Percentiles rank a stretch among this genome's conserved stretches.
Evolutionary conservation across 2,113 vertebrate species (phyloP).

Genomic region (Cyrtonyx montezumae): DNA sequence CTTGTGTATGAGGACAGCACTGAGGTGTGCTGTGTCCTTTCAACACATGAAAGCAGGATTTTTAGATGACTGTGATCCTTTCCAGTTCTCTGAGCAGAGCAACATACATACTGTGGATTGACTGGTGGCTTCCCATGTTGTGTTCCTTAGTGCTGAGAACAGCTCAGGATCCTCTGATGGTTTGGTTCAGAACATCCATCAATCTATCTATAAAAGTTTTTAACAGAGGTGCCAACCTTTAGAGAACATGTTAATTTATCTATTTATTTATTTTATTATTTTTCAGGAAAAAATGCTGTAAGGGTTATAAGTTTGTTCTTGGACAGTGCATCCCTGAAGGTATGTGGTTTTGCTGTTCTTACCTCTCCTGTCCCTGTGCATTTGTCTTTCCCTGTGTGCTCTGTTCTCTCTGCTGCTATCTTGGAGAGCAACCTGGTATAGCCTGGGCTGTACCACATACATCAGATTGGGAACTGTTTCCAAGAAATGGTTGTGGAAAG

Average conservation of each 20-base stretch:
- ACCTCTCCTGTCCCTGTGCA: fast-evolving
- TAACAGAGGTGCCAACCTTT: not conserved
- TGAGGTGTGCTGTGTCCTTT: not conserved
- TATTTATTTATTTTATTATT: conserved; percentile 66
- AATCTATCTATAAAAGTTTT: not conserved
- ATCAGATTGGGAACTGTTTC: not conserved
- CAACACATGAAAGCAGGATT: not conserved
- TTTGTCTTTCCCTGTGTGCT: not conserved
- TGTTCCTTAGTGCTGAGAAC: not conserved
- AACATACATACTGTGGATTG: too few species aligned
- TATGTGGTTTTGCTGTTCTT: conserved; percentile 75
- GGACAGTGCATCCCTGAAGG: conserved; percentile 99
- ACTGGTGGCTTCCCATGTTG: not conserved
- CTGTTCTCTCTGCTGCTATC: not conserved
- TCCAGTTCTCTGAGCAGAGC: not conserved
- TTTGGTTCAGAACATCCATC: not conserved
- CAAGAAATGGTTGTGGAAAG: not conserved
- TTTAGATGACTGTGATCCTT: not conserved
- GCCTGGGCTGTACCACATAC: not conserved
- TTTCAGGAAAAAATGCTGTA: conserved; percentile 97
- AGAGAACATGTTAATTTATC: conserved; percentile 20
- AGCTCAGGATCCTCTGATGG: not conserved
- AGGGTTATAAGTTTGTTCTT: conserved; percentile 96
- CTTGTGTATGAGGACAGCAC: not conserved
- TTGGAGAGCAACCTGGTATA: not conserved